phyloP scores from a whole-genome alignment of 2,888 invertebrate species.

The Phytoseiulus persimilis region DNA sequence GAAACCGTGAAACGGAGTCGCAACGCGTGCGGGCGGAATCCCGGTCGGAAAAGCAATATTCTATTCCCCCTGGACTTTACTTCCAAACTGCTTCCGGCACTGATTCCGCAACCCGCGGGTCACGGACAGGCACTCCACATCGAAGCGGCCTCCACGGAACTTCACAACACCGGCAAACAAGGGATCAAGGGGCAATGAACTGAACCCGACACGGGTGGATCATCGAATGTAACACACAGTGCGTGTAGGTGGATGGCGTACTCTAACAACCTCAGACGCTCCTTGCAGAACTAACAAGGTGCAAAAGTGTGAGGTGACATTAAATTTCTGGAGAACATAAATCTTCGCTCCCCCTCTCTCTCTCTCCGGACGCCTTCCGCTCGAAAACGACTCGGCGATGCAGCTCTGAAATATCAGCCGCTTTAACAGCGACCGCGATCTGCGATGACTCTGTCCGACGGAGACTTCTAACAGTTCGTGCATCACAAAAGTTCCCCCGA shows the following conservation, averaged over 20 bases:
- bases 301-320: neutral
- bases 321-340: neutral
- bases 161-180: too few relatives aligned
- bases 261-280: neutral
- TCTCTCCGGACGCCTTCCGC: neutral
- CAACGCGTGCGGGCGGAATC: too few relatives aligned
- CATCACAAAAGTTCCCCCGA: neutral
- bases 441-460: neutral
- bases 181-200: too few relatives aligned
- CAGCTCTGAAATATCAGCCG: neutral
- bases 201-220: neutral
- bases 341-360: neutral
- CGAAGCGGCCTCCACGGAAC: too few relatives aligned
- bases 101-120: too few relatives aligned
- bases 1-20: too few relatives aligned
- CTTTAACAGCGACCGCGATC: neutral
- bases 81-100: too few relatives aligned
- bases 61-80: too few relatives aligned
- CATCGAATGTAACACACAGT: neutral
- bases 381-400: neutral
- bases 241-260: neutral
- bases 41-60: too few relatives aligned
- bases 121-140: too few relatives aligned
- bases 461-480: neutral
- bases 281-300: neutral